A percentile compares a stretch with the other conserved stretches of the same genome.
Evolutionary conservation across 1,140 invertebrate species (phyloP).

Genomic region (Trinorchestia longiramus): DNA sequence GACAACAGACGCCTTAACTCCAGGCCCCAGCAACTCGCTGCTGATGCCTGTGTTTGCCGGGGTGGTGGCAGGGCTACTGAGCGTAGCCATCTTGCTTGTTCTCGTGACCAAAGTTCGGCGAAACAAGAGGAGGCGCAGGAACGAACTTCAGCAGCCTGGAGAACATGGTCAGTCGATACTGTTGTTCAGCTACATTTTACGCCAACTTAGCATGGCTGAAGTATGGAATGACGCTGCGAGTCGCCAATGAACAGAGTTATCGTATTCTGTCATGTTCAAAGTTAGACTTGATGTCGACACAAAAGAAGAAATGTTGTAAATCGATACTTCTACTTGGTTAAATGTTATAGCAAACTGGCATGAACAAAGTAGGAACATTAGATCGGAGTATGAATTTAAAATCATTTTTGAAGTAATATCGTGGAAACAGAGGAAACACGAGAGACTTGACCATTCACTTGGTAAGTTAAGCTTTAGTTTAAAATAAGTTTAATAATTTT

Average conservation of each 20-base stretch:
- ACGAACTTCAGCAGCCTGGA: not conserved
- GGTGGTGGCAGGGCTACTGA: not conserved
- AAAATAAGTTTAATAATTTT: too few relatives aligned
- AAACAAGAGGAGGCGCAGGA: not conserved
- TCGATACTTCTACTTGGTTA: not conserved
- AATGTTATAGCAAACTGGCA: not conserved
- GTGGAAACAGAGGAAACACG: too few relatives aligned
- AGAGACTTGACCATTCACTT: too few relatives aligned
- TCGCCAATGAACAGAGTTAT: not conserved
- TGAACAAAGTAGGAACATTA: not conserved
- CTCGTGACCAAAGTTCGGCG: conserved; percentile 37
- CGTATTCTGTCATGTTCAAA: not conserved
- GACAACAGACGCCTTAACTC: not conserved
- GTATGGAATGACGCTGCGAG: not conserved
- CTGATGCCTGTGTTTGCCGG: conserved; percentile 37
- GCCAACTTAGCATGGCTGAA: not conserved
- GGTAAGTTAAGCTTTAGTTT: too few relatives aligned
- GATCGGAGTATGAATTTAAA: not conserved
- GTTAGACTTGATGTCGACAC: not conserved
- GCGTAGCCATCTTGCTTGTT: conserved; percentile 27
- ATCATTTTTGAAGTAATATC: not conserved
- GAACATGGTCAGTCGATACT: conserved; percentile 38
- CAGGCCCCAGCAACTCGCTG: conserved; percentile 23
- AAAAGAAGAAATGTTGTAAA: not conserved
- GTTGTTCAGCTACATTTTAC: not conserved